A percentile compares a stretch with the other conserved stretches of the same genome.
These are phyloP conservation scores for Lepilemur ruficaudatus DNA, from an alignment of 2,797 vertebrate genomes.

Conservation along the genomic window DNA sequence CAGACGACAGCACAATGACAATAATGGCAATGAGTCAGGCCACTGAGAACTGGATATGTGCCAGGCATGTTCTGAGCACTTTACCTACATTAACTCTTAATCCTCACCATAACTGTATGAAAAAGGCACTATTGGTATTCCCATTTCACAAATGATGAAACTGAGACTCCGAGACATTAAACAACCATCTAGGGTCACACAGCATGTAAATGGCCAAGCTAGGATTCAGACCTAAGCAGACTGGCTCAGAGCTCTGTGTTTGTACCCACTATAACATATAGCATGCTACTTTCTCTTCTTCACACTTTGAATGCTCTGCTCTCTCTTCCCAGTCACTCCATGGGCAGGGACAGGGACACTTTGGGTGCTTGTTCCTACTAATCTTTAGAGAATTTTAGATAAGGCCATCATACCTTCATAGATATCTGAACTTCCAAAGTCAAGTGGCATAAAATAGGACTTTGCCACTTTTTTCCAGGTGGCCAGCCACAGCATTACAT, in stretches of 20 bases:
- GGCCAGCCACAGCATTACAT: neutral
- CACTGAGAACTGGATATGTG: neutral
- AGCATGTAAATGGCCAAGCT: neutral
- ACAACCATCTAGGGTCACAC: neutral
- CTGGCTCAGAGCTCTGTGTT: neutral
- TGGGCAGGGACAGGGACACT: neutral
- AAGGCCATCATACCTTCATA: neutral
- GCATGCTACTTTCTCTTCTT: neutral
- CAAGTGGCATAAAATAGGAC: neutral
- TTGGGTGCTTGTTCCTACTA: neutral
- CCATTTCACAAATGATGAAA: neutral
- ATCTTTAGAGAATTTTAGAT: neutral
- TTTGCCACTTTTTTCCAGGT: neutral
- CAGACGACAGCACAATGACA: neutral
- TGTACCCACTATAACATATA: accelerated
- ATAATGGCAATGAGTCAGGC: neutral
- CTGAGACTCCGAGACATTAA: neutral
- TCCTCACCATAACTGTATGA: neutral
- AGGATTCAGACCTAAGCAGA: neutral
- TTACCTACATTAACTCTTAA: neutral
- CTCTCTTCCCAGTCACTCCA: neutral
- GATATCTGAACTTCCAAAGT: neutral
- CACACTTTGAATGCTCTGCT: neutral
- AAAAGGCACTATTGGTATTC: neutral
- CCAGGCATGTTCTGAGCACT: neutral